Base-by-base conservation (phyloP, 2,888 invertebrate species). In the Megalurothrips usitatus region DNA sequence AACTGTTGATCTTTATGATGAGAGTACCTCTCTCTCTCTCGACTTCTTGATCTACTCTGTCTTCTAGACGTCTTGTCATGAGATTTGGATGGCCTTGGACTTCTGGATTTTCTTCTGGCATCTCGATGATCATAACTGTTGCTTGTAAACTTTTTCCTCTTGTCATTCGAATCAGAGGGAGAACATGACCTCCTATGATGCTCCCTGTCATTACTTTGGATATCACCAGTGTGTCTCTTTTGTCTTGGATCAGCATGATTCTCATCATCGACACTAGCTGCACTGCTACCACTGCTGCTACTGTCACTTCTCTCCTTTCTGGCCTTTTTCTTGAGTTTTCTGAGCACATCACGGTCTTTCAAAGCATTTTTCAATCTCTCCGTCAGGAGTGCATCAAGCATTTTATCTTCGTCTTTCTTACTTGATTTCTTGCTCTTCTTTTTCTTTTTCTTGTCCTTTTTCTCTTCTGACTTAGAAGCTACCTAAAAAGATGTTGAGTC, bases 401-500 rank as follows among this genome's bases (percentile, higher is more conserved):
- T 79, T 28, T 79, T 81, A 17, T 82, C 78, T 52, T 80, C 79
- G 23, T 81, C 34, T 78, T 81, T 83, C 52, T 58, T 80, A 75
- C 58, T 80, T 49, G 81, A 52, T 14, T 82, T 82, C 48, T 78
- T 82, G 80, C 83, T 85, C 34, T 83, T 84, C 19, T 80, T 81
- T 80, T 85, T 84, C 3, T 79, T 79, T 79, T 80, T 34, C 68
- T 81, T 81, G 23, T 80, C 34, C 0, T 86, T 86, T 84, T 86
- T 88, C 0, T 87, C 87, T 26, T 87, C 85, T 81, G 87, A 88
- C 82, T 88, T 87, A 43, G 86, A 86, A 82, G 87, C 86, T 82
- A 82, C 63, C 81, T 83, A 83, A 83, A 79, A 82, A 79, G 83
- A 81, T 78, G 19, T 43, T 75, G 10, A 68, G 6, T 43, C 6